A percentile compares a stretch with the other conserved stretches of the same genome.
phyloP scores from a whole-genome alignment of 2,113 vertebrate species.

The Perognathus longimembris region DNA sequence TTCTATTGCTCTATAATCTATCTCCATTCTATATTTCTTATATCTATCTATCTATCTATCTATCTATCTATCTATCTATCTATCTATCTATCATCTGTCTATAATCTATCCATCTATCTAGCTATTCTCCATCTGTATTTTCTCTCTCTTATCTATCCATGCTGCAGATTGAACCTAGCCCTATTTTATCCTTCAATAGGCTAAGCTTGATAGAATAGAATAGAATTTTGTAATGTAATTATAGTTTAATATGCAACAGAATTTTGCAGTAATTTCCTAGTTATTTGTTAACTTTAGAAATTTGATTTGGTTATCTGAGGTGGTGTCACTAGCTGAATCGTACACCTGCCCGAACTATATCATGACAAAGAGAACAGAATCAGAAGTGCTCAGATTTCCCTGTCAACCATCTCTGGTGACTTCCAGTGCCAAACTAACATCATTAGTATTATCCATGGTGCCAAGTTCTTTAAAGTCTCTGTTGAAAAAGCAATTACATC shows the following conservation, averaged over 20 bases:
- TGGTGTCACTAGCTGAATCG: slow-evolving; percentile 46
- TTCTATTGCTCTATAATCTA: no score
- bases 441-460: slow-evolving; percentile 2
- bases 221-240: not conserved
- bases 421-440: slow-evolving; percentile 49
- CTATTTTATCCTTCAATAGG: slow-evolving; percentile 7
- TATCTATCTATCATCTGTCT: no score
- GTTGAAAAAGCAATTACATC: slow-evolving; percentile 52
- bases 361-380: slow-evolving; percentile 11
- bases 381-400: not conserved
- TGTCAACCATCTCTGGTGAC: not conserved
- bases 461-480: slow-evolving; percentile 41
- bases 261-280: slow-evolving; percentile 16
- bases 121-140: no score
- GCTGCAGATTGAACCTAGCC: not conserved
- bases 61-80: no score
- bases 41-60: no score
- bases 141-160: not conserved
- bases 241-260: slow-evolving; percentile 6
- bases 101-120: no score
- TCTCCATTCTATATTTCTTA: no score
- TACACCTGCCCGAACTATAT: not conserved
- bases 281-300: slow-evolving; percentile 34
- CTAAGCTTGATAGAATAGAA: not conserved
- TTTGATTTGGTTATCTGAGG: not conserved